phyloP scores from a whole-genome alignment of 2,797 vertebrate species.

The Cuculus canorus region DNA sequence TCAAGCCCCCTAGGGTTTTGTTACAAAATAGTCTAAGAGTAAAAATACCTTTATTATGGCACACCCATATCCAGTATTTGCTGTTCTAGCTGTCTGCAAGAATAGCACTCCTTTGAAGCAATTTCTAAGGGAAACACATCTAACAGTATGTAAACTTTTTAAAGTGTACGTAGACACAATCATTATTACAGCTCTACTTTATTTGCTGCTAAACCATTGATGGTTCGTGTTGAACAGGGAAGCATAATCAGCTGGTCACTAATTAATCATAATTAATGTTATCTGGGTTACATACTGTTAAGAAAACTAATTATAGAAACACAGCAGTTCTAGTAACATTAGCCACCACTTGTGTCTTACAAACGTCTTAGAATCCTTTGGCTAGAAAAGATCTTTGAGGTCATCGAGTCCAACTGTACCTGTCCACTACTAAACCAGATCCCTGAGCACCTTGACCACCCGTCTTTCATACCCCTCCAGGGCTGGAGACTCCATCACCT shows the following conservation, averaged over 20 bases:
- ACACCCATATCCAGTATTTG: background rate
- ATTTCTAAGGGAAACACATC: background rate
- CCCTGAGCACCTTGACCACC: too few relatives aligned
- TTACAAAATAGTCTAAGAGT: background rate
- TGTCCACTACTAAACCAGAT: too few relatives aligned
- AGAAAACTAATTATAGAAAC: background rate
- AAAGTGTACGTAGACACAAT: background rate
- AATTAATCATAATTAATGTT: background rate
- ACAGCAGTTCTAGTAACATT: background rate
- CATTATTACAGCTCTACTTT: background rate
- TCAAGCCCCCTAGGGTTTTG: background rate
- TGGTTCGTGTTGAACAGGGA: background rate
- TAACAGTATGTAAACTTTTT: background rate
- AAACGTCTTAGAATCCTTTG: background rate
- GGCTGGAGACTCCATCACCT: too few relatives aligned
- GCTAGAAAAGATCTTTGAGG: too few relatives aligned
- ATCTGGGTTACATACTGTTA: background rate
- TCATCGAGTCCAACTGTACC: too few relatives aligned
- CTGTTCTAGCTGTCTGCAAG: background rate
- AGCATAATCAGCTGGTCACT: background rate
- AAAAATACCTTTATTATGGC: background rate
- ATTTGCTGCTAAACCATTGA: background rate
- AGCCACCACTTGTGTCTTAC: background rate
- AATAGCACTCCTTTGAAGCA: background rate
- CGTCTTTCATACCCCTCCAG: too few relatives aligned